These are phyloP conservation scores for Megaceryle maxima DNA, from an alignment of 2,113 vertebrate species.

Conservation along the genomic window DNA sequence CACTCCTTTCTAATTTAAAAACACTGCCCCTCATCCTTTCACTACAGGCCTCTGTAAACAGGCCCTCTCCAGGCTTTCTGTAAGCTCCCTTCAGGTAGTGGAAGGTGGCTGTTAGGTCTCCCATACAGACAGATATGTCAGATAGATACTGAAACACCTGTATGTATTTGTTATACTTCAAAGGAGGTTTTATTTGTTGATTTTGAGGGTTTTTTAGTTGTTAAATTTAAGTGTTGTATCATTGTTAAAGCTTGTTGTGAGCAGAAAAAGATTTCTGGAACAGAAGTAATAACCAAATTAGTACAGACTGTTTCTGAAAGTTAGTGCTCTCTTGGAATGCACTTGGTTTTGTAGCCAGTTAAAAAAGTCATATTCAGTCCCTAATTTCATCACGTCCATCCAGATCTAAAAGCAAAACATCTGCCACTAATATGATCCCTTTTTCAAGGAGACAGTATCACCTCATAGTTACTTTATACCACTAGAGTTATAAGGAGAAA, in stretches of 20 bases:
- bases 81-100: no score
- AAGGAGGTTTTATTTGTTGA: neutral
- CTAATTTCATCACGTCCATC: neutral
- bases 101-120: no score
- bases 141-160: neutral
- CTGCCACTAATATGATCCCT: neutral
- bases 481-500: neutral
- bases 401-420: neutral
- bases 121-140: neutral
- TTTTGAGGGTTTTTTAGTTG: neutral
- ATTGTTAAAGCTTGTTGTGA: neutral
- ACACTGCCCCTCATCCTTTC: no score
- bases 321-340: neutral
- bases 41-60: no score
- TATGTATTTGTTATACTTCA: neutral
- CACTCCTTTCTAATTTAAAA: no score
- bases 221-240: neutral
- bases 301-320: neutral
- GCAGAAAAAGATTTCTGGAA: neutral
- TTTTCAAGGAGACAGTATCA: neutral
- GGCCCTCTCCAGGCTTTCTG: no score
- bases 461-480: neutral
- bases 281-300: neutral
- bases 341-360: neutral
- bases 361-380: neutral